Base-by-base conservation (phyloP, 2,797 vertebrate genomes). In the Lepus townsendii region DNA sequence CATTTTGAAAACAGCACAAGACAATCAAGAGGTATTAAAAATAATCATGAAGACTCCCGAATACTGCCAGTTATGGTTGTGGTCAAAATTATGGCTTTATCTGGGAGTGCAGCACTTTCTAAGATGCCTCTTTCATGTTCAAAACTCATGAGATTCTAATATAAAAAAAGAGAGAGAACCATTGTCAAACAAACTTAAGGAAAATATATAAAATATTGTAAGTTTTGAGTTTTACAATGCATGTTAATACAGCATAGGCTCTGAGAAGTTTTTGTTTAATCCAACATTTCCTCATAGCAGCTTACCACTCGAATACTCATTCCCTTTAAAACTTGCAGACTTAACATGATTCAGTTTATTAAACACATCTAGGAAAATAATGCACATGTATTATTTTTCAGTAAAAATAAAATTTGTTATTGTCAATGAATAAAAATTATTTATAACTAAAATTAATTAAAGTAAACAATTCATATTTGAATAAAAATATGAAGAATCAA, bases 331-430 rank as follows among this genome's bases (percentile, higher is more conserved):
- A 26, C 47, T 71, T 57, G 92, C 62, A 92, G 20, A 88, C 6
- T 77, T 91, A 76, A 42, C 20, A 79, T 26, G 38, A 72, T 32
- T 60, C 52, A 75, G n/a, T 66, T 57, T 63, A 75, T 0, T 88
- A 60, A 88, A 62, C 12, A 91, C 69, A 79, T 69, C 60, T 57
- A 88, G 65, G 38, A 20, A 94, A 87, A 84, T 47, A 57, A 84
- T 5, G 14, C 12, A 24, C 9, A 75, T 30, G 4, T n/a, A 60
- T 27, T 82, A 62, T 92, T 95, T 91, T 73, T 92, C 22, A 75
- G 69, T 47, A 77, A 79, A 26, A 71, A 16, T 60, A 73, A 79
- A 91, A 65, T 73, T 42, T 60, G 75, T 47, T 80, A 66, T 66
- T 83, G 69, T 77, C 50, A 94, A 26, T 47, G 54, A 57, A 47